Conservation (phyloP, 2,888 invertebrate genomes). For the Cephus sareptanus region DNA sequence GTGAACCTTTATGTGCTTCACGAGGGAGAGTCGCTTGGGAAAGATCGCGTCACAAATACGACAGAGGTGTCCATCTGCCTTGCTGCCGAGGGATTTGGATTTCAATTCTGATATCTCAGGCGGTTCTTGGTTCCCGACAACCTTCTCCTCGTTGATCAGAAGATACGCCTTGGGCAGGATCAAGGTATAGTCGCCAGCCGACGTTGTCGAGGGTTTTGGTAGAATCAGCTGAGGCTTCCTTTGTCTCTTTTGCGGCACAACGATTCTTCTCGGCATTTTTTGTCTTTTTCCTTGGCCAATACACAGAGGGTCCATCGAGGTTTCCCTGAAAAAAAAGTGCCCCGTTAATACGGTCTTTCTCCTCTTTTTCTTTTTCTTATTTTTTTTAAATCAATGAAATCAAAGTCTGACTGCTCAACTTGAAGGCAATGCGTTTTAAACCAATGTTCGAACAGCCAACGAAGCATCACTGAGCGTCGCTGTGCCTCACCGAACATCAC, state of each 20-base stretch:
- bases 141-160: not conserved
- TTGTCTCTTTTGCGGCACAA: not conserved
- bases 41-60: not conserved
- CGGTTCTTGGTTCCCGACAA: not conserved
- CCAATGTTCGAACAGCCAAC: not conserved
- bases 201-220: slow-evolving; percentile 4
- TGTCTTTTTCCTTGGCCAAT: slow-evolving; percentile 8
- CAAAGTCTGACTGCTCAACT: not conserved
- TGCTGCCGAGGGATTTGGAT: too few species aligned
- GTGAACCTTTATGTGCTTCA: not conserved
- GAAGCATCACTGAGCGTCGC: not conserved
- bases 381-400: not conserved
- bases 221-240: slow-evolving; percentile 11
- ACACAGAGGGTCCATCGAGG: slow-evolving; percentile 12
- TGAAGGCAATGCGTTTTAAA: not conserved
- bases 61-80: not conserved
- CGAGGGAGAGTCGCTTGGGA: not conserved
- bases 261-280: not conserved
- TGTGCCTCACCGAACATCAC: not conserved
- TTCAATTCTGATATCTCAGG: not conserved
- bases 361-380: too few species aligned
- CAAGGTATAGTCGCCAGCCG: slow-evolving; percentile 1
- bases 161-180: slow-evolving; percentile 3
- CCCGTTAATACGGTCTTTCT: not conserved
- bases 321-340: slow-evolving; percentile 14